Evolutionary conservation across 2,888 invertebrate genomes (phyloP).

Genomic region (Microplitis deprimator): DNA sequence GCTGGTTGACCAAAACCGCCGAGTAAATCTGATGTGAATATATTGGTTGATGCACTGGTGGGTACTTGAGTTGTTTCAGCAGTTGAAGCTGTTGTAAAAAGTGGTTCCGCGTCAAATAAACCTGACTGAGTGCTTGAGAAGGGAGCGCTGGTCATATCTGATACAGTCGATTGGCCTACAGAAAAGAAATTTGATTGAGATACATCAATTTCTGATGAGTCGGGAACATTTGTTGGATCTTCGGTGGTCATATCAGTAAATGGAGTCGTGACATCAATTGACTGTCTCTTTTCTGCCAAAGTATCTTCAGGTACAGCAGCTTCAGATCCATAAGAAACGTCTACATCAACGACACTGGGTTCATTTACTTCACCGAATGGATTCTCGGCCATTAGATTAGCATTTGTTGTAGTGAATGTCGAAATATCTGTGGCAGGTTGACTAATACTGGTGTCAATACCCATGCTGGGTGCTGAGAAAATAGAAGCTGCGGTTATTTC

Average conservation of each 20-base stretch:
- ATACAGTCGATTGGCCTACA: constrained; percentile 47
- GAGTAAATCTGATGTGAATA: constrained; percentile 53
- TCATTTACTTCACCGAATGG: constrained; percentile 55
- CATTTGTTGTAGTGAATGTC: constrained; percentile 50
- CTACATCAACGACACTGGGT: constrained; percentile 11
- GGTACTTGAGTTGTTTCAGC: constrained; percentile 32
- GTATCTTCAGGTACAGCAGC: constrained; percentile 43
- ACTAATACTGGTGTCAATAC: constrained; percentile 47
- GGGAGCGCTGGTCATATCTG: constrained; percentile 37
- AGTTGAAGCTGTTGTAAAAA: constrained; percentile 45
- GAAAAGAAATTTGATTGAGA: constrained; percentile 53
- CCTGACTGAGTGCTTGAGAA: constrained; percentile 45
- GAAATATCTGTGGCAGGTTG: constrained; percentile 51
- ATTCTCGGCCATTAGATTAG: constrained; percentile 56
- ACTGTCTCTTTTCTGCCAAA: constrained; percentile 52
- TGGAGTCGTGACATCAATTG: constrained; percentile 40
- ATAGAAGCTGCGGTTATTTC: constrained; percentile 54
- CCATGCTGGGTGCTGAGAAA: constrained; percentile 52
- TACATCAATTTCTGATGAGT: constrained; percentile 42
- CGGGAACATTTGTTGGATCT: constrained; percentile 24
- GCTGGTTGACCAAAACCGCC: constrained; percentile 49
- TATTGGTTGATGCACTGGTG: constrained; percentile 39
- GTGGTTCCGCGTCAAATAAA: constrained; percentile 46
- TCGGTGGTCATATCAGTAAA: neutral
- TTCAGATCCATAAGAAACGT: constrained; percentile 34